Base-by-base conservation (phyloP, 2,113 vertebrate species). In the Petroica traversi region DNA sequence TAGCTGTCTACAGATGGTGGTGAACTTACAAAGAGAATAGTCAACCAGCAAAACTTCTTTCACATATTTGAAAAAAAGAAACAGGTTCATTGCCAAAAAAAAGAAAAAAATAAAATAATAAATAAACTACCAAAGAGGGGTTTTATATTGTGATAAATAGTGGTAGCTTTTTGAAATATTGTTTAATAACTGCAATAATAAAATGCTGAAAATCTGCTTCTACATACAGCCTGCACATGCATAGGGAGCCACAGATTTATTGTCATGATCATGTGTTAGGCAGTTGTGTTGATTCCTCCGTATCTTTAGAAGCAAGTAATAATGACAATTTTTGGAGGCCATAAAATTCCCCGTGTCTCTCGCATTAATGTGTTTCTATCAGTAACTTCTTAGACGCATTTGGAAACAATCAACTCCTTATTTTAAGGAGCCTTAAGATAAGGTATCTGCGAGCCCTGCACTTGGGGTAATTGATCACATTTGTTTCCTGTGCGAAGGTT, bases 401-500 rank as follows among this genome's bases (percentile, higher is more conserved):
- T 99, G 99, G 99, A 99, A 99, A 97, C 98, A 99, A 99, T 99
- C 99, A 99, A 98, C 80, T 96, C 97, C 98, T 98, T 99, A 99
- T 99, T 99, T 99, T 98, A 99, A 98, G 98, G 96, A 98, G 98
- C 97, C 97, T 97, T 97, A 98, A 99, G 98, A 99, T 99, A 99
- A 99, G 98, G 98, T 99, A 99, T 99, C 99, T 99, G 98, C 95
- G 97, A 98, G 98, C 96, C 91, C 97, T 98, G 97, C 97, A 98
- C 99, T 99, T 98, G 98, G 93, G 97, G 98, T 99, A 99, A 99
- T 99, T 99, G 98, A 99, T 99, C 98, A 98, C 99, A 99, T 99
- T 98, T 97, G 98, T 98, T 99, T 99, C 99, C 99, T 99, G 98
- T 97, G 94, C 3, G 40, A 95, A 97, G 97, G 98, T 98, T 98